Evolutionary conservation across 2,888 invertebrate genomes (phyloP), one percentile per base, ranked within the genome.

Genomic region (Agrotis exclamationis): DNA sequence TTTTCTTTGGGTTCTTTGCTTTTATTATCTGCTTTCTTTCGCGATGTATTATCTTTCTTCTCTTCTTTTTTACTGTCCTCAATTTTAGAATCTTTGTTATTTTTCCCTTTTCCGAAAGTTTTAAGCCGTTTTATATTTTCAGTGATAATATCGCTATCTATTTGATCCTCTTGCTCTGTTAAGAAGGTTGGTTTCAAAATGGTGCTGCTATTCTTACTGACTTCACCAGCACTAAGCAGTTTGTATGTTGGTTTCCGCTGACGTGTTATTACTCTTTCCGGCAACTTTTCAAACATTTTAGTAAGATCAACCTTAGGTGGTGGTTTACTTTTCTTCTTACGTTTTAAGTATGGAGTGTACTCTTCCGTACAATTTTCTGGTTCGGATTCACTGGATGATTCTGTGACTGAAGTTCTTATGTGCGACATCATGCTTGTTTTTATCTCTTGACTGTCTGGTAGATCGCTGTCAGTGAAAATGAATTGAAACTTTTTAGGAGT

Each of bases 381-480:
- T 72, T 95, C 95, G 9, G 94, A 93, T 50, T 94, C 94, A 84
- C 93, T 94, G 0, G 93, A 93, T 11, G 90, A 89, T 72, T 93
- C 93, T 16, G 88, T 88, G 3, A 86, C 82, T 3, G 62, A 16
- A 20, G 77, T 63, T 79, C 83, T 90, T 4, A 78, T 57, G 56
- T 75, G 79, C 13, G 85, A 70, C 24, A 89, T 83, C 6, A 93
- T 87, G 80, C 85, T 89, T 13, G 85, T 90, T 85, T 93, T 93
- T 58, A 95, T 96, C 89, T 96, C 94, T 86, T 95, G 94, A 73
- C 94, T 96, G 63, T 90, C 88, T 1, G 95, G 95, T 66, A 95
- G 87, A 70, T 95, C 94, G 0, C 88, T 90, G 33, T 91, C 88
- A 76, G 93, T 89, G 57, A 93, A 89, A 69, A 88, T 87, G 13